Base-by-base conservation (phyloP, 2,888 invertebrate species). In the Sacculina carcini region DNA sequence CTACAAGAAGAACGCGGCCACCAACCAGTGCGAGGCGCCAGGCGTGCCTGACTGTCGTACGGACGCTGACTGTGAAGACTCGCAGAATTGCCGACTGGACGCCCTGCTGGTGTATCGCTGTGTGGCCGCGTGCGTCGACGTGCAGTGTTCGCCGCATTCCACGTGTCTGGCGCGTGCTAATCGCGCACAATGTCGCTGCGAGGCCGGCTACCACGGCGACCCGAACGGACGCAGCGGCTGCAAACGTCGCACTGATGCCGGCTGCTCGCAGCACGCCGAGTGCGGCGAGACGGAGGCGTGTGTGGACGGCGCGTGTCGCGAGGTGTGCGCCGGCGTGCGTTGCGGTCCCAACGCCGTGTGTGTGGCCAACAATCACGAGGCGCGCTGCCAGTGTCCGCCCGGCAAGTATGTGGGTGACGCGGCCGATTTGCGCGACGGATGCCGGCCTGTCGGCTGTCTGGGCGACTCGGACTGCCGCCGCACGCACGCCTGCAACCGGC, bases 171-270 rank as follows among this genome's bases (percentile, higher is more conserved):
- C 64, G 12, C 56, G 58, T 28, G 61, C 62, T 48, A 62, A 64
- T 51, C 58, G 59, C 49, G 62, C 62, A 40, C 74, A 75, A 60
- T 92, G 90, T 62, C 78, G 82, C 61, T 92, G 90, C 62, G 67
- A 81, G 19, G 67, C 74, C 36, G 86, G 85, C 4, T 90, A 75
- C 64, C 74, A 77, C 12, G 90, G 90, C 34, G 89, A 90, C 69
- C 83, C 87, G 19, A 84, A 84, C 60, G 82, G 86, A 62, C 74
- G 89, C 24, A 77, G 77, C 57, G 89, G 89, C n/a, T 89, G 89
- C 61, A 72, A 75, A 58, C 73, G 73, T 14, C 65, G 77, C 1
- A 70, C 75, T 16, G 77, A 75, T 63, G 77, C 85, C 60, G 74
- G 78, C 63, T 89, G 89, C 60, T 69, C 70, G 14, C 75, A 77